A percentile compares a stretch with the other conserved stretches of the same genome.
Evolutionary conservation across 2,797 vertebrate species (phyloP).

Genomic region (Hapalemur alaotrensis): DNA sequence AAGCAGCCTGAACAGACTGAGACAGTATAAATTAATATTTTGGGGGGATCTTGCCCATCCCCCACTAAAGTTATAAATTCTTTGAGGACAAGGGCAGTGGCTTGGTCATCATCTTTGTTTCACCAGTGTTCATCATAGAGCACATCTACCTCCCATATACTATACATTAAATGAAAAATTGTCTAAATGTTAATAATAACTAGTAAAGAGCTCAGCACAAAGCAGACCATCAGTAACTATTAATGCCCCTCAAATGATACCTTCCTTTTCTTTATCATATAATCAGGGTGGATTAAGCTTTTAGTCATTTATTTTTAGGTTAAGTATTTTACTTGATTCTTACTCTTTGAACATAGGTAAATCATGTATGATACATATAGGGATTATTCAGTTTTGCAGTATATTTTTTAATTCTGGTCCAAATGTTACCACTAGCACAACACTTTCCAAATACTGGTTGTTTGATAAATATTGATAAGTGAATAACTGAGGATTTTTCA

Average conservation of each 20-base stretch:
- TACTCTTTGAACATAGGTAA: neutral
- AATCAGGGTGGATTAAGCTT: neutral
- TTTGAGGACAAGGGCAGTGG: neutral
- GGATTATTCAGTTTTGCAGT: neutral
- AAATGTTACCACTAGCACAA: neutral
- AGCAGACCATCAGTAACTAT: neutral
- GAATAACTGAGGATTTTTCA: neutral
- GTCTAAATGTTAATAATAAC: neutral
- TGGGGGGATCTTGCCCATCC: too few relatives aligned
- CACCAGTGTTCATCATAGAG: neutral
- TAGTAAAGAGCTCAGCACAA: neutral
- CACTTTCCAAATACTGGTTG: neutral
- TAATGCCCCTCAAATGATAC: neutral
- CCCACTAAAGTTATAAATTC: neutral
- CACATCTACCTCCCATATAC: neutral
- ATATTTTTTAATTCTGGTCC: neutral
- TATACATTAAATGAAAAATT: neutral
- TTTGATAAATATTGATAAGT: neutral
- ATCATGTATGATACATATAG: neutral
- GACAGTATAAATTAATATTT: neutral
- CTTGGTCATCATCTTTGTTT: neutral
- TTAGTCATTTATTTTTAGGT: neutral
- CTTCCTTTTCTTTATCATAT: neutral
- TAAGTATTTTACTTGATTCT: neutral
- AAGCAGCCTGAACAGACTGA: neutral